Base-by-base conservation (phyloP, 2,888 invertebrate species). In the Aproaerema taeniolella region DNA sequence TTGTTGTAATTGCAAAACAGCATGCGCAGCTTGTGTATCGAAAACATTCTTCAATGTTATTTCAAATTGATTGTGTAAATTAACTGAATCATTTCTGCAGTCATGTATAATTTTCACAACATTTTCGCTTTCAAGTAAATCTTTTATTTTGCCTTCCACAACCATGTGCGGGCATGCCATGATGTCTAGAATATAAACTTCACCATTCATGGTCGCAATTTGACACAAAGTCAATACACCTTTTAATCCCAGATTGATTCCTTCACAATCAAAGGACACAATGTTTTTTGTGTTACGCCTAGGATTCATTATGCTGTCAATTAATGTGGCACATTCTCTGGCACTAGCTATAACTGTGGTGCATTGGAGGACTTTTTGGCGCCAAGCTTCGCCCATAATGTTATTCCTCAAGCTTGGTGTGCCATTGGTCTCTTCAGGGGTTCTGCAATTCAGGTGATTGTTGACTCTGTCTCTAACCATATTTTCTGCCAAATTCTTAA, bases 1-100 rank as follows among this genome's bases (percentile, higher is more conserved):
- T 59, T 95, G 94, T 81, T 97, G 97, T 64, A 92, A 93, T 64
- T 97, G 95, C 34, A 98, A 80, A 8, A 98, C 93, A 38, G 97
- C 95, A 76, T 98, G 96, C 29, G 97, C 97, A 25, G 94, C 93
- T 89, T 95, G 97, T 24, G 97, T 97, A 70, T 97, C 97, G 72
- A 97, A 97, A 36, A 97, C 95, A 77, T 93, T 94, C 48, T 89
- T 89, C 57, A 97, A 78, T 38, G 92, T 90, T 49, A 97, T 94
- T 52, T 93, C 93, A 86, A 93, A 96, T 67, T 97, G 96, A 68
- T 91, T 90, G 80, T 91, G 92, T 52, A 97, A 89, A 83, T 95
- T 96, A 32, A 93, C 93, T 43, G 96, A 95, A 81, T 96, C 96
- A 74, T 95, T 96, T 47, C 96, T 90, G 66, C 96, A 97, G 70